Evolutionary conservation across 2,797 vertebrate species (phyloP).

Genomic region (Urophycis tenuis): DNA sequence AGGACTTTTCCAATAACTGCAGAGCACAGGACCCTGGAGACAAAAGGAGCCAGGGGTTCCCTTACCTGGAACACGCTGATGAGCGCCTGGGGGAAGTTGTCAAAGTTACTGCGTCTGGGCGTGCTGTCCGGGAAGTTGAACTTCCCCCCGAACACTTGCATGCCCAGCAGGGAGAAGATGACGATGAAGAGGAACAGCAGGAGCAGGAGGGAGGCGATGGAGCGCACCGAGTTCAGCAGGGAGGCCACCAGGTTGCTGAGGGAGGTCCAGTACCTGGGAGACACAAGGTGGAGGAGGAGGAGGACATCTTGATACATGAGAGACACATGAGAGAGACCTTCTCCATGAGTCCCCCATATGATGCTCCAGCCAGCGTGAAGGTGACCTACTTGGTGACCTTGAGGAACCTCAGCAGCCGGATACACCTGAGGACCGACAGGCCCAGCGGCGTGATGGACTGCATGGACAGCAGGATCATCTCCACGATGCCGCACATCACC

Average conservation of each 20-base stretch:
- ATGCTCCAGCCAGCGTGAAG: background rate
- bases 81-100: conserved; percentile 94
- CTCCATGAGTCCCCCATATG: background rate
- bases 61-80: conserved; percentile 96
- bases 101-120: conserved; percentile 87
- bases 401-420: conserved; percentile 88
- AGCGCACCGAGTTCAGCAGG: conserved; percentile 92
- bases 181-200: conserved; percentile 96
- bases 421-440: conserved; percentile 94
- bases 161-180: conserved; percentile 92
- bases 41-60: background rate
- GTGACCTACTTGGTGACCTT: conserved; percentile 90
- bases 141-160: conserved; percentile 97
- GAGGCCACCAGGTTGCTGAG: conserved; percentile 93
- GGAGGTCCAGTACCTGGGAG: conserved; percentile 87
- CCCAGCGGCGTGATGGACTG: conserved; percentile 82
- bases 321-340: background rate
- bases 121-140: conserved; percentile 84
- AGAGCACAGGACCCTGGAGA: background rate
- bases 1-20: background rate
- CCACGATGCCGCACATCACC: conserved; percentile 85
- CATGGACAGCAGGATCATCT: conserved; percentile 80
- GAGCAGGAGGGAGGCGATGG: conserved; percentile 91
- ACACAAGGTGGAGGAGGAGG: conserved; percentile 17
- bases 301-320: background rate